Conservation (phyloP, 2,888 invertebrate species). For the Opisthograptis luteolata region DNA sequence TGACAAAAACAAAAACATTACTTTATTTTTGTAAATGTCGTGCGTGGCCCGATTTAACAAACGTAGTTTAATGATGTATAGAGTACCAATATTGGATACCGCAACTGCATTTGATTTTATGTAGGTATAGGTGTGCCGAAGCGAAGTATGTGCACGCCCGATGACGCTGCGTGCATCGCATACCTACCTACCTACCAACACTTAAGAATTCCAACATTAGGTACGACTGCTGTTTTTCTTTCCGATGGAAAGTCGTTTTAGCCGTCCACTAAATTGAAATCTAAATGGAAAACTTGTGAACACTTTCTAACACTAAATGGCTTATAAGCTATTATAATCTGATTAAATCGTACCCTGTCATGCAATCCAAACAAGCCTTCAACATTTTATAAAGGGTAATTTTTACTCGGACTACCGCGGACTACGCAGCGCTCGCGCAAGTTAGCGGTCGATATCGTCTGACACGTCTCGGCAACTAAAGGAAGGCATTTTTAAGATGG, state of each 20-base stretch:
- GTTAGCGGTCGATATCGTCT: slow-evolving; percentile 43
- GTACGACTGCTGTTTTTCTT: no score
- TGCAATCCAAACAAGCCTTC: slow-evolving; percentile 76
- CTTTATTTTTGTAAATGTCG: no score
- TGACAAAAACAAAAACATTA: no score
- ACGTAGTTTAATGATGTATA: no score
- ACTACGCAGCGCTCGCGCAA: slow-evolving; percentile 40
- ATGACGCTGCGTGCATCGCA: background rate
- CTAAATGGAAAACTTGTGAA: slow-evolving; percentile 2
- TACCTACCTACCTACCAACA: background rate
- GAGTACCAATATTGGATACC: no score
- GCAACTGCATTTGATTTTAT: no score
- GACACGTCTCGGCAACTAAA: slow-evolving; percentile 49
- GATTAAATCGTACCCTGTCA: slow-evolving; percentile 66
- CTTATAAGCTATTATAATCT: slow-evolving; percentile 15
- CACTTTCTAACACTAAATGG: background rate
- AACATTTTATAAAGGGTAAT: slow-evolving; percentile 60
- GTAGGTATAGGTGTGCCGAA: no score
- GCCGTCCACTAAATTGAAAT: background rate
- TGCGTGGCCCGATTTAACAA: no score
- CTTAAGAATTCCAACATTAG: no score
- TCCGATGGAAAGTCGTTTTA: slow-evolving; percentile 10
- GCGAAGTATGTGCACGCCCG: no score
- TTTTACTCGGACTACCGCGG: slow-evolving; percentile 42
- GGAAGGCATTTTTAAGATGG: slow-evolving; percentile 49